These are phyloP conservation scores for Polylopha cassiicola DNA, from an alignment of 2,888 invertebrate species.

Conservation along the genomic window DNA sequence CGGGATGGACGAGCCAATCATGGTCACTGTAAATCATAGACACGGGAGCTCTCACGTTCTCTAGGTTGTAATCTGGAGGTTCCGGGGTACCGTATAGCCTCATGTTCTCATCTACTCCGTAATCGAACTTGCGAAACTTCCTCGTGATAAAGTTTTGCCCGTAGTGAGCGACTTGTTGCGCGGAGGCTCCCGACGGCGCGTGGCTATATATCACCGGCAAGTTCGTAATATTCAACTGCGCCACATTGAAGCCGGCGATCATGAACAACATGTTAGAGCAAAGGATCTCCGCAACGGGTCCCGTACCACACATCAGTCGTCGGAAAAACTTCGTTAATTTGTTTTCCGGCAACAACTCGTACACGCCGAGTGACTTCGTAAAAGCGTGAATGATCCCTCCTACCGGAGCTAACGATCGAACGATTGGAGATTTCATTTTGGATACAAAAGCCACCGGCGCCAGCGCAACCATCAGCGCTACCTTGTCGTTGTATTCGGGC, in stretches of 20 bases:
- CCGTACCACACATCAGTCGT: conserved; percentile 56
- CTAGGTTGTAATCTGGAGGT: conserved; percentile 50
- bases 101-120: conserved; percentile 43
- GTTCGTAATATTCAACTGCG: conserved; percentile 76
- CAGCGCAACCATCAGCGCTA: conserved; percentile 72
- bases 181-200: conserved; percentile 73
- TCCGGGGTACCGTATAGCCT: conserved; percentile 39
- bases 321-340: conserved; percentile 65
- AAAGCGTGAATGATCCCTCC: conserved; percentile 37
- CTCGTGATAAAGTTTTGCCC: conserved; percentile 61
- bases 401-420: conserved; percentile 45
- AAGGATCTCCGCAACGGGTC: conserved; percentile 59
- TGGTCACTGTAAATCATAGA: conserved; percentile 61
- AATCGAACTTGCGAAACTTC: conserved; percentile 50
- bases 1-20: conserved; percentile 80
- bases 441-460: conserved; percentile 77
- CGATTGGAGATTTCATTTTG: conserved; percentile 50
- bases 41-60: conserved; percentile 46
- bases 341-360: conserved; percentile 81
- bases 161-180: conserved; percentile 73
- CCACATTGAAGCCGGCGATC: conserved; percentile 74
- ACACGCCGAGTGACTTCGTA: conserved; percentile 59
- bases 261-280: conserved; percentile 80
- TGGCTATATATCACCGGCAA: conserved; percentile 74
- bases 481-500: conserved; percentile 75